A percentile compares a stretch with the other conserved stretches of the same genome.
These are phyloP conservation scores for Ceyx melanurus DNA, from an alignment of 2,113 vertebrate species.

Conservation along the genomic window DNA sequence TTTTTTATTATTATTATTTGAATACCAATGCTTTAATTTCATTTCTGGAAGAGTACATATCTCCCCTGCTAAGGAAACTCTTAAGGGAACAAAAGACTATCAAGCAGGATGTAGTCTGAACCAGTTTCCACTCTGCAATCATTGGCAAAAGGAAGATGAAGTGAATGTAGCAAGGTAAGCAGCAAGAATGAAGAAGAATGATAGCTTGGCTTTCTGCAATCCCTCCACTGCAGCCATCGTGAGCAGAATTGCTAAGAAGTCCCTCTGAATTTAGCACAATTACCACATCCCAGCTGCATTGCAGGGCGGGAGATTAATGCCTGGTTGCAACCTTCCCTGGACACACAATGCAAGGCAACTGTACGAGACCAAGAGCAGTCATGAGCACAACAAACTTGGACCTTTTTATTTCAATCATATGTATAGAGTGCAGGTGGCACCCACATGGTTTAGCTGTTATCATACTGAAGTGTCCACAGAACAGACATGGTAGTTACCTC, in stretches of 20 bases:
- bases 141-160: background rate
- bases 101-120: background rate
- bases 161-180: background rate
- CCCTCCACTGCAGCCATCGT: background rate
- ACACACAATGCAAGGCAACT: rapidly evolving
- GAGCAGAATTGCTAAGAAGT: background rate
- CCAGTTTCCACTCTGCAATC: background rate
- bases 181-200: background rate
- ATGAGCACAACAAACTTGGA: rapidly evolving
- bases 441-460: no score
- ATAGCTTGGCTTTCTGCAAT: background rate
- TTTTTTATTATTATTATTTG: background rate
- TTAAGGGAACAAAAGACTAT: background rate
- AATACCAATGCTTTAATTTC: background rate
- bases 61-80: background rate
- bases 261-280: background rate
- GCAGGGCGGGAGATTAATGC: background rate
- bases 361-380: background rate
- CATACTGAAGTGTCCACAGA: rapidly evolving
- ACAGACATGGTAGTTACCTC: background rate
- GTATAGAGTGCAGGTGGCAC: rapidly evolving
- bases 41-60: background rate
- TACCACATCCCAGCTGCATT: background rate
- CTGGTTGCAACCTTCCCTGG: background rate
- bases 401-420: background rate